Conservation (phyloP, 2,888 invertebrate species). For the Leptinotarsa rubiginosa region DNA sequence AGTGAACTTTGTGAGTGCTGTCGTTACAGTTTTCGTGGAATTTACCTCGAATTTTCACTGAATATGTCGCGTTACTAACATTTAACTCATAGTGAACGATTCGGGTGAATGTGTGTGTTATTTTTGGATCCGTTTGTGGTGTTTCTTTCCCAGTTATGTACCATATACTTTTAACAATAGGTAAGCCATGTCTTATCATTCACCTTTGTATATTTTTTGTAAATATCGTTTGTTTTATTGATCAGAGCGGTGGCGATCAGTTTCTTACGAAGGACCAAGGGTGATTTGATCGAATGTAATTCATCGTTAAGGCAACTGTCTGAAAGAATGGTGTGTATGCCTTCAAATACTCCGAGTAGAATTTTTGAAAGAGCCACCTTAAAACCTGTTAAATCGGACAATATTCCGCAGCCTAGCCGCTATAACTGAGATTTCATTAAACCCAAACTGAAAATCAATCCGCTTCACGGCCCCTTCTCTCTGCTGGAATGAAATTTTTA, state of each 20-base stretch:
- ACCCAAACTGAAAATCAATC: conserved; percentile 44
- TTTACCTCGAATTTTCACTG: conserved; percentile 55
- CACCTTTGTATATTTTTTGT: conserved; percentile 64
- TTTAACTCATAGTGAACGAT: conserved; percentile 53
- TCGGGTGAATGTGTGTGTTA: conserved; percentile 54
- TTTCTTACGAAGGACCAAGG: not conserved
- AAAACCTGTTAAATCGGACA: conserved; percentile 22
- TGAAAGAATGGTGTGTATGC: conserved; percentile 10
- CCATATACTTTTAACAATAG: conserved; percentile 66
- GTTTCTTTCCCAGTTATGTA: conserved; percentile 63
- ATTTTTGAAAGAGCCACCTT: conserved; percentile 17
- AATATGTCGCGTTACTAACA: conserved; percentile 57
- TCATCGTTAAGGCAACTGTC: not conserved
- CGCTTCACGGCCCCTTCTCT: conserved; percentile 41
- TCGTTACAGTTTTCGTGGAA: conserved; percentile 57
- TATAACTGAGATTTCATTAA: conserved; percentile 19
- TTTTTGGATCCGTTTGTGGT: conserved; percentile 55
- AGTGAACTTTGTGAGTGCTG: conserved; percentile 63
- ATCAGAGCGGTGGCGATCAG: conserved; percentile 22
- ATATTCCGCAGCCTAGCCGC: conserved; percentile 9
- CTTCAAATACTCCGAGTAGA: conserved; percentile 13
- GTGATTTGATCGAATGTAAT: conserved; percentile 39
- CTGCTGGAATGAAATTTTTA: conserved; percentile 49
- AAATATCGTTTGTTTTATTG: conserved; percentile 59
- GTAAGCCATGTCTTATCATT: conserved; percentile 67